phyloP scores from a whole-genome alignment of 2,113 vertebrate species.

The Grantiella picta region DNA sequence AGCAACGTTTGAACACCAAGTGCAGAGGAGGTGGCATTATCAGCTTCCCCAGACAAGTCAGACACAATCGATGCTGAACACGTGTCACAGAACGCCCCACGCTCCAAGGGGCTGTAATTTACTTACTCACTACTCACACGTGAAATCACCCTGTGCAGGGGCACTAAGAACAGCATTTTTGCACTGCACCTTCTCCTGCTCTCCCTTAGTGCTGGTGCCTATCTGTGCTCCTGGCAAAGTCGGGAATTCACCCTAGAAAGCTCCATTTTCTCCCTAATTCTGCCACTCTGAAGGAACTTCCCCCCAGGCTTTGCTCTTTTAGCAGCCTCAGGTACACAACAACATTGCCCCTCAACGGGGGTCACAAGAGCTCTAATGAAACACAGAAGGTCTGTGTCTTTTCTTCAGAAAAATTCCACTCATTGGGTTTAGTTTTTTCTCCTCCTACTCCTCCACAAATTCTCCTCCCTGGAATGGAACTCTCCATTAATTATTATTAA shows the following conservation, averaged over 20 bases:
- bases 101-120: neutral
- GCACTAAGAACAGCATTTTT: neutral
- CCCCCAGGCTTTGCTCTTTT: neutral
- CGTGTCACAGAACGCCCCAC: fast-evolving
- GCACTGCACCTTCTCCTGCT: neutral
- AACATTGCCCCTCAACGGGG: neutral
- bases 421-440: neutral
- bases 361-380: neutral
- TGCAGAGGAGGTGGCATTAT: neutral
- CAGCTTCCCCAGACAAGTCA: neutral
- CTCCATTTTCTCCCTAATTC: neutral
- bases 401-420: neutral
- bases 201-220: neutral
- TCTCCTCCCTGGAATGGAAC: neutral
- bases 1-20: neutral
- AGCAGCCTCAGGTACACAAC: neutral
- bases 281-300: neutral
- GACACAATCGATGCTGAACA: neutral
- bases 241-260: neutral
- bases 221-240: neutral
- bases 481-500: neutral
- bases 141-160: neutral
- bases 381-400: neutral
- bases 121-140: neutral
- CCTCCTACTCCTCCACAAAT: neutral